Conservation (phyloP, 1,140 invertebrate species). For the Geopemphigus sp. region DNA sequence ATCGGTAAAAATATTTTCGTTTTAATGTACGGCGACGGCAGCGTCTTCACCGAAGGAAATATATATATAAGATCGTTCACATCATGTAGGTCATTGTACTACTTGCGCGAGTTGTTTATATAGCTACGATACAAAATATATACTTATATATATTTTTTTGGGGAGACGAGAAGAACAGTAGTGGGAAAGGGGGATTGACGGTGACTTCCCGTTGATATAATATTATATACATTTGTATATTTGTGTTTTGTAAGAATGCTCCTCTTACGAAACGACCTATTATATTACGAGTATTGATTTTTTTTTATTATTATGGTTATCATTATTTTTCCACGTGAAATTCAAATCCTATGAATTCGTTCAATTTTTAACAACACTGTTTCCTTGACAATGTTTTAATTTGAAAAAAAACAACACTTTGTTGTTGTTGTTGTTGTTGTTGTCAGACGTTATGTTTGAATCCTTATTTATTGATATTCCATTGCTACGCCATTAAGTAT, state of each 20-base stretch:
- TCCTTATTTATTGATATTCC: too few relatives aligned
- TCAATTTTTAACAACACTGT: background rate
- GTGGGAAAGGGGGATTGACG: background rate
- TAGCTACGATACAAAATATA: background rate
- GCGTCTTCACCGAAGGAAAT: background rate
- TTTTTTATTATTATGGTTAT: slow-evolving; percentile 4
- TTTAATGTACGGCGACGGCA: background rate
- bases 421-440: too few relatives aligned
- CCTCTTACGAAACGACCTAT: background rate
- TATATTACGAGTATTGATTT: slow-evolving; percentile 11
- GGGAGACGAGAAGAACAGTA: background rate
- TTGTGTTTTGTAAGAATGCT: background rate
- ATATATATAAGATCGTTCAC: slow-evolving; percentile 18
- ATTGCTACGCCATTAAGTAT: too few relatives aligned
- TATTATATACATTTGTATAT: background rate
- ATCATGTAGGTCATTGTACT: slow-evolving; percentile 44
- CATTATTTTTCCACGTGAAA: background rate
- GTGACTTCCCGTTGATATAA: background rate
- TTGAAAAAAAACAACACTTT: background rate
- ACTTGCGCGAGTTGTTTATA: slow-evolving; percentile 10
- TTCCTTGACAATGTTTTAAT: slow-evolving; percentile 28
- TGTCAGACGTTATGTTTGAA: too few relatives aligned
- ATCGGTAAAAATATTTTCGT: slow-evolving; percentile 19
- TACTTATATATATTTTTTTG: background rate
- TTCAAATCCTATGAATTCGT: background rate